These are phyloP conservation scores for Pygoscelis antarcticus DNA, from an alignment of 2,113 vertebrate genomes.

Conservation along the genomic window DNA sequence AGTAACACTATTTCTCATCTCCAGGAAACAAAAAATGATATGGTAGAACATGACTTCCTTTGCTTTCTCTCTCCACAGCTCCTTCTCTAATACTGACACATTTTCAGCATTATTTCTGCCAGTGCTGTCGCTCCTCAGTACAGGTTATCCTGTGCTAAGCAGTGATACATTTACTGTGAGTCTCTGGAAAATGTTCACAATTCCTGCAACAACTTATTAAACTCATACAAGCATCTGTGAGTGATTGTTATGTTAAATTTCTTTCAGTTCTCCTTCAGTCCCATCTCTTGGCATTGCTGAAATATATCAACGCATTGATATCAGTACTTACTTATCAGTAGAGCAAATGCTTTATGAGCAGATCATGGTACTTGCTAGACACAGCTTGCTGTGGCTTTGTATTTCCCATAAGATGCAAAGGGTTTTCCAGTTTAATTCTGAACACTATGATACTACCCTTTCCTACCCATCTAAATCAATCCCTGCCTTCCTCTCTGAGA, in stretches of 20 bases:
- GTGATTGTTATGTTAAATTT: background rate
- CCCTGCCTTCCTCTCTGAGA: background rate
- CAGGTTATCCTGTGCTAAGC: background rate
- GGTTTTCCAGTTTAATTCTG: background rate
- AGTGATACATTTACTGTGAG: background rate
- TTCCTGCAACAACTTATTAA: background rate
- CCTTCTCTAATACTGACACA: background rate
- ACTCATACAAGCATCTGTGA: background rate
- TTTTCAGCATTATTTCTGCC: background rate
- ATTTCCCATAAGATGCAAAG: background rate
- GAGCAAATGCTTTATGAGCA: background rate
- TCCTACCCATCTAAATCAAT: background rate
- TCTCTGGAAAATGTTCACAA: background rate
- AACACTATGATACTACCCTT: background rate
- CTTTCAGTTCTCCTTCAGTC: background rate
- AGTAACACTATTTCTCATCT: background rate
- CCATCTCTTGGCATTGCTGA: background rate
- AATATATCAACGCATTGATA: background rate
- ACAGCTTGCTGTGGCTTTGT: background rate
- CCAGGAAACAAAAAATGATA: background rate
- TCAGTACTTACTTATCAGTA: background rate
- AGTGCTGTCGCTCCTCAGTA: background rate
- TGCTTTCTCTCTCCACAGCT: background rate
- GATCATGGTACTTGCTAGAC: background rate
- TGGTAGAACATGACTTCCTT: background rate